A percentile compares a stretch with the other conserved stretches of the same genome.
These are phyloP conservation scores for Tragelaphus eurycerus DNA, from an alignment of 2,797 vertebrate genomes.

Conservation along the genomic window DNA sequence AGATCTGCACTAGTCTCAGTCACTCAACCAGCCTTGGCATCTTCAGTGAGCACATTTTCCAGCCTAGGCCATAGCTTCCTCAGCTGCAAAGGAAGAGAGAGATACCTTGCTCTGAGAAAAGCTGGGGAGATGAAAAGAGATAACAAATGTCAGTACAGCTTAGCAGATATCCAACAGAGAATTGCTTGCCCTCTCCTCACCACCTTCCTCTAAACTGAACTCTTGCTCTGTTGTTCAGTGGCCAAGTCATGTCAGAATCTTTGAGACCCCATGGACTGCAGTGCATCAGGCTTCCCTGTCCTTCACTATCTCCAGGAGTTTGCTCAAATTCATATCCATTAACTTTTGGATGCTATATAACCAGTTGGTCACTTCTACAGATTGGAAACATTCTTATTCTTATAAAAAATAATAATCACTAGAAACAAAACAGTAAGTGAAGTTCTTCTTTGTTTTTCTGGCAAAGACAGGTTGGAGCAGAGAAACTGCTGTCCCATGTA, in stretches of 20 bases:
- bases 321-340: not conserved
- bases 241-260: not conserved
- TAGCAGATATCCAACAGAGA: rapidly evolving
- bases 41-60: not conserved
- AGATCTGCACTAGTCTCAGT: not conserved
- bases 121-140: rapidly evolving
- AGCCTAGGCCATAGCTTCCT: not conserved
- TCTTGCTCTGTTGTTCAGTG: not conserved
- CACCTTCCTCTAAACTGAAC: not conserved
- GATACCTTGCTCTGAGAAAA: not conserved
- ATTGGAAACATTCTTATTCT: not conserved
- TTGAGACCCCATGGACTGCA: not conserved
- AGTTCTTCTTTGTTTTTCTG: not conserved
- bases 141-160: rapidly evolving
- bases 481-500: rapidly evolving
- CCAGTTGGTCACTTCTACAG: not conserved
- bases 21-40: not conserved
- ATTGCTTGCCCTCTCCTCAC: rapidly evolving
- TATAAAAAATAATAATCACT: not conserved
- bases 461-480: not conserved
- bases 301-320: not conserved
- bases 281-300: not conserved
- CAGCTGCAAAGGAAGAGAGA: not conserved
- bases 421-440: not conserved
- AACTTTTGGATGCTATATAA: not conserved